Evolutionary conservation across 1,140 invertebrate species (phyloP).

Genomic region (Schmidtea mediterranea): DNA sequence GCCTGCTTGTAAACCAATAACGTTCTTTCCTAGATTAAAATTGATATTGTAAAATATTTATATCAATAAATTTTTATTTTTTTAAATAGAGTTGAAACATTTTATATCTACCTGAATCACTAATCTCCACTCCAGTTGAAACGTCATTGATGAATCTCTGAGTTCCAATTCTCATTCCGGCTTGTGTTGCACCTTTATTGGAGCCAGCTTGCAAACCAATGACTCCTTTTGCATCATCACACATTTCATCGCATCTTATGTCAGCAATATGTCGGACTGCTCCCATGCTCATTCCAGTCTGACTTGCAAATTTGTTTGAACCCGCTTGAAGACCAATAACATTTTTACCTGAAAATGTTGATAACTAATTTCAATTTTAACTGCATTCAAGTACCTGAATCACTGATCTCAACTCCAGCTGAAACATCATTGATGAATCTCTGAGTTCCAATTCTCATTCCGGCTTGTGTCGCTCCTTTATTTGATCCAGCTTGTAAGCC

Average conservation of each 20-base stretch:
- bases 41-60: too few species aligned
- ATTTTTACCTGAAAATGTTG: conserved; percentile 39
- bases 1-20: conserved; percentile 8
- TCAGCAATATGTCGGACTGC: conserved; percentile 6
- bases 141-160: conserved; percentile 7
- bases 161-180: conserved; percentile 12
- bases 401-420: too few species aligned
- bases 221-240: conserved; percentile 37
- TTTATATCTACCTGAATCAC: too few species aligned
- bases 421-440: conserved; percentile 11
- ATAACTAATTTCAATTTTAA: too few species aligned
- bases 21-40: neutral
- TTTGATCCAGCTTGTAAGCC: conserved; percentile 67
- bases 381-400: too few species aligned
- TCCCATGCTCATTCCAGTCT: conserved; percentile 12
- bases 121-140: too few species aligned
- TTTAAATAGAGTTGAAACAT: too few species aligned
- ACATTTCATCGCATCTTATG: conserved; percentile 12
- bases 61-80: too few species aligned
- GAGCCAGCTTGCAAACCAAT: conserved; percentile 54
- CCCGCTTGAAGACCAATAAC: conserved; percentile 53
- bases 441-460: conserved; percentile 53
- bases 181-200: conserved; percentile 46
- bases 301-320: conserved; percentile 52
- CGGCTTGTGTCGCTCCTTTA: conserved; percentile 36